Evolutionary conservation across 2,797 vertebrate species (phyloP).

Genomic region (Gymnothorax reevesii): DNA sequence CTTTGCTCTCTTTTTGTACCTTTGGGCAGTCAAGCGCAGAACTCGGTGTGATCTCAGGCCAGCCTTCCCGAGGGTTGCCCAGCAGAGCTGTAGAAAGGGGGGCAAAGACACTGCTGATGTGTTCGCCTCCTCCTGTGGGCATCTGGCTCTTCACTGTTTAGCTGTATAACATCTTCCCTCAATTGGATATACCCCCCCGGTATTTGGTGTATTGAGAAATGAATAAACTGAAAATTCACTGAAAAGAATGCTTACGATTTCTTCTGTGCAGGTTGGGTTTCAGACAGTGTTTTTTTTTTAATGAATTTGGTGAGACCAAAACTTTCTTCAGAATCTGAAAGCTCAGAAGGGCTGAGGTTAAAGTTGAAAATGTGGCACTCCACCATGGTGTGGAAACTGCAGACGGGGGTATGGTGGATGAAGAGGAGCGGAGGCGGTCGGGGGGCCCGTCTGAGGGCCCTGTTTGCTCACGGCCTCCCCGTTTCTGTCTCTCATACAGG

Average conservation of each 20-base stretch:
- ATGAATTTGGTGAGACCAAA: no score
- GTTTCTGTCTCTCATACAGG: conserved; percentile 52
- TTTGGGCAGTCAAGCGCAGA: conserved; percentile 1
- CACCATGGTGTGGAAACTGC: not conserved
- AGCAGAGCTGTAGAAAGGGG: not conserved
- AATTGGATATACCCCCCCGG: no score
- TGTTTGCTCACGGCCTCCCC: not conserved
- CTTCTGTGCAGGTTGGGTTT: no score
- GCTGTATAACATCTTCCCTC: not conserved
- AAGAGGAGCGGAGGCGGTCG: not conserved
- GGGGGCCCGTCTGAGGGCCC: not conserved
- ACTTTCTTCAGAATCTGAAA: not conserved
- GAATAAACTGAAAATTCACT: no score
- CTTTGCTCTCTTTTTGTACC: not conserved
- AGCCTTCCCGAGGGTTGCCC: not conserved
- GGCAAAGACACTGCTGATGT: not conserved
- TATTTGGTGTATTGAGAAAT: no score
- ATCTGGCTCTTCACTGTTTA: not conserved
- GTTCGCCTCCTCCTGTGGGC: not conserved
- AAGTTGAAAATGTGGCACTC: not conserved
- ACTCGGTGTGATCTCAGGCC: not conserved
- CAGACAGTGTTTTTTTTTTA: no score
- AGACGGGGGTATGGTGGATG: not conserved
- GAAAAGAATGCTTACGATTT: no score
- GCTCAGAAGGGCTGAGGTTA: not conserved